Evolutionary conservation across 2,113 vertebrate genomes (phyloP).

Genomic region (Helogale parvula): DNA sequence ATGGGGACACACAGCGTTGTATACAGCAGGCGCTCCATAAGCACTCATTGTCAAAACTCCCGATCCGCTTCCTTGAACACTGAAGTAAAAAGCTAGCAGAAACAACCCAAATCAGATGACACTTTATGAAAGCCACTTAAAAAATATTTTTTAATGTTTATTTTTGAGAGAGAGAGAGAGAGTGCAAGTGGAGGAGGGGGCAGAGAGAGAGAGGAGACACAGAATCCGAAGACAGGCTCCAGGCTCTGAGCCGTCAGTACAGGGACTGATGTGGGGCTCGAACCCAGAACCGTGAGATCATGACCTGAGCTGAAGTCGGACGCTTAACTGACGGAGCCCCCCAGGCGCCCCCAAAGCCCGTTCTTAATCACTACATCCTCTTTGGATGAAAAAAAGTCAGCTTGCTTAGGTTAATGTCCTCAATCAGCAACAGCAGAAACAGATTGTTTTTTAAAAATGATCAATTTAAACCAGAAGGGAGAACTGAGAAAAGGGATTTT

Average conservation of each 20-base stretch:
- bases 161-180: too few species aligned
- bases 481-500: not conserved
- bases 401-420: constrained; percentile 46
- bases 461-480: constrained; percentile 71
- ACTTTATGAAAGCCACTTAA: not conserved
- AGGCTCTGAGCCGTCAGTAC: too few species aligned
- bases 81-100: not conserved
- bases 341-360: not conserved
- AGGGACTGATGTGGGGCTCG: too few species aligned
- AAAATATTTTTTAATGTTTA: too few species aligned
- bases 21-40: rapidly evolving
- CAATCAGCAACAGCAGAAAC: constrained; percentile 60
- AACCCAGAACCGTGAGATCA: rapidly evolving
- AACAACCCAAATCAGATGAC: not conserved
- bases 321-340: too few species aligned
- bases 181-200: too few species aligned
- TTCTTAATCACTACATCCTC: constrained; percentile 38
- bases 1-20: rapidly evolving
- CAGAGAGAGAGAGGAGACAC: too few species aligned
- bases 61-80: not conserved
- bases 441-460: constrained; percentile 56
- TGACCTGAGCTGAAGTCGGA: too few species aligned
- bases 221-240: too few species aligned
- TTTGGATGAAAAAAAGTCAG: constrained; percentile 57
- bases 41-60: rapidly evolving